Evolutionary conservation across 2,888 invertebrate genomes (phyloP), one percentile per base, ranked within the genome.

Genomic region (Cryptophagus acutangulus): DNA sequence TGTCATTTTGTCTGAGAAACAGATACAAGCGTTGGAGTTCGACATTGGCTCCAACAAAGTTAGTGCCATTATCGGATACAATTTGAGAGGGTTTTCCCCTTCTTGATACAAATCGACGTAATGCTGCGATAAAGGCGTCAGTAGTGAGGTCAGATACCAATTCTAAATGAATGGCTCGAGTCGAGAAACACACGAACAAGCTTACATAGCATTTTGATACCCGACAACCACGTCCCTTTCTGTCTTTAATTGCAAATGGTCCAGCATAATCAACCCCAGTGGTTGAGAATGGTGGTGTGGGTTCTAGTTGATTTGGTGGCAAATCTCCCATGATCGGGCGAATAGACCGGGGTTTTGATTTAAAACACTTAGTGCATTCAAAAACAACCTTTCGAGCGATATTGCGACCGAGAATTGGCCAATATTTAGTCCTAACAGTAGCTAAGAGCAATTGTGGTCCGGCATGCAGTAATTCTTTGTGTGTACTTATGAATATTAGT

Each of bases 121-220:
- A 31, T 1, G 51, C 35, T 1, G 43, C 49, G 2, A 58, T 14
- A 38, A 59, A 57, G 2, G 49, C 36, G n/a, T 53, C 49, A 2
- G 55, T 47, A 2, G 45, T 37, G 1, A 57, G 26, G 28, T 41
- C 43, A 4, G 41, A 40, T 2, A 58, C 55, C 3, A 55, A 25
- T 33, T 61, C 57, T n/a, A 59, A 16, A 31, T 60, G 57, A 12
- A 61, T 29, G 0, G 61, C 58, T 29, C 39, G 40, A 3, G 51
- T 51, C 13, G 40, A 2, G 9, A 43, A 43, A 37, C 47, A 46
- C 15, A 51, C 30, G 33, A 44, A 46, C 2, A 46, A 14, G 10
- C 28, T 8, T 8, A 52, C 26, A 33, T 46, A 49, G 9, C 38
- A 31, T 29, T 49, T 49, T 8, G 18, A 36, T 6, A 29, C 14